A percentile compares a stretch with the other conserved stretches of the same genome.
These are phyloP conservation scores for Oppia nitens DNA, from an alignment of 1,140 invertebrate genomes.

Conservation along the genomic window DNA sequence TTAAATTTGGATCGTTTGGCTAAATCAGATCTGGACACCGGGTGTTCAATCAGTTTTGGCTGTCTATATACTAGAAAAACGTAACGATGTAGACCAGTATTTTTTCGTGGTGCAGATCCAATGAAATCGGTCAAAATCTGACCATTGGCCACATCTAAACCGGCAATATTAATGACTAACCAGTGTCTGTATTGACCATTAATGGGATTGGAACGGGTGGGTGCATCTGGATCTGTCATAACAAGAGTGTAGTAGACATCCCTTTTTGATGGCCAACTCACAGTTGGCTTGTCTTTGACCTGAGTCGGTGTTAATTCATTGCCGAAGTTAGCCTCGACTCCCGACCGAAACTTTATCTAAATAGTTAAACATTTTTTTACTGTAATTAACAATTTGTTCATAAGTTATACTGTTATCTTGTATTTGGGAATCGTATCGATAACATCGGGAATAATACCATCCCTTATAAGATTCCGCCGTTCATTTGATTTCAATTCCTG, in stretches of 20 bases:
- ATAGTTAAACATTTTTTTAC: background rate
- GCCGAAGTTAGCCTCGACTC: slow-evolving; percentile 32
- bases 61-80: slow-evolving; percentile 76
- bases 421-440: slow-evolving; percentile 2
- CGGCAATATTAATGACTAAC: slow-evolving; percentile 77
- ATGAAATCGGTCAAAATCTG: slow-evolving; percentile 57
- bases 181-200: slow-evolving; percentile 68
- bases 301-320: slow-evolving; percentile 47
- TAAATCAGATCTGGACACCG: slow-evolving; percentile 23
- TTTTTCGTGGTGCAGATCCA: slow-evolving; percentile 64
- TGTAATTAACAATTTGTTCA: background rate
- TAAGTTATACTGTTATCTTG: background rate
- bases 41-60: slow-evolving; percentile 29
- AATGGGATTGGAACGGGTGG: slow-evolving; percentile 48
- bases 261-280: slow-evolving; percentile 24
- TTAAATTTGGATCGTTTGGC: slow-evolving; percentile 39
- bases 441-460: slow-evolving; percentile 6
- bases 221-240: slow-evolving; percentile 82
- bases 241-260: slow-evolving; percentile 47
- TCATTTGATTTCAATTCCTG: no score
- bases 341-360: slow-evolving; percentile 17
- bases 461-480: no score
- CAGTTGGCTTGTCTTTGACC: slow-evolving; percentile 27
- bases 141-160: slow-evolving; percentile 47
- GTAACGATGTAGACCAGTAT: slow-evolving; percentile 61